Evolutionary conservation across 2,113 vertebrate species (phyloP).

Genomic region (Symphodus melops): DNA sequence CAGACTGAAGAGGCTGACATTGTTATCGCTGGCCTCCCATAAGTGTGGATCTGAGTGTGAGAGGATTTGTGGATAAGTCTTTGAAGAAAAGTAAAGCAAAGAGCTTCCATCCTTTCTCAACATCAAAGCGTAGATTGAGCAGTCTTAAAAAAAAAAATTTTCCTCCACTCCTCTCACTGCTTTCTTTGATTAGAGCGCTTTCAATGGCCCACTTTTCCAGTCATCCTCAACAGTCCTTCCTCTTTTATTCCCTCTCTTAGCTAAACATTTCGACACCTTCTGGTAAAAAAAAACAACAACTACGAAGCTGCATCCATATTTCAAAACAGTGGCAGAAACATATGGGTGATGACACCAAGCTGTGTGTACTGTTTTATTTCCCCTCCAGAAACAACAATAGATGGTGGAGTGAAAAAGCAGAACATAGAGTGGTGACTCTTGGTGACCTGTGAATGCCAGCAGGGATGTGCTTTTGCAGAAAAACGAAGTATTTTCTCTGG

Average conservation of each 20-base stretch:
- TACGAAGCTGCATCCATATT: constrained; percentile 9
- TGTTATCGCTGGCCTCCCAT: constrained; percentile 28
- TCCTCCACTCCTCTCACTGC: constrained; percentile 24
- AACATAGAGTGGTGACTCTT: constrained; percentile 17
- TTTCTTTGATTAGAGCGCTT: constrained; percentile 48
- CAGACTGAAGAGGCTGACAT: constrained; percentile 15
- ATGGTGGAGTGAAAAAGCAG: constrained; percentile 11
- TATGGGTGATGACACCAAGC: constrained; percentile 5
- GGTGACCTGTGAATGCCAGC: constrained; percentile 27
- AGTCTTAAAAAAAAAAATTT: constrained; percentile 38
- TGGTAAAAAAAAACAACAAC: constrained; percentile 17
- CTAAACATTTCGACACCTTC: constrained; percentile 13
- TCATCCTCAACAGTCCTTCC: constrained; percentile 19
- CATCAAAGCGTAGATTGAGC: constrained; percentile 55
- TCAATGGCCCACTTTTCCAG: constrained; percentile 5
- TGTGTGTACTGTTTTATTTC: not conserved
- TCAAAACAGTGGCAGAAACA: constrained; percentile 11
- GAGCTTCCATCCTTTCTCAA: constrained; percentile 38
- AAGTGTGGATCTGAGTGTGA: constrained; percentile 18
- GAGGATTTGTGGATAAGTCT: constrained; percentile 35
- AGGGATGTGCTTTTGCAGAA: constrained; percentile 9
- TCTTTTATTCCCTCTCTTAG: not conserved
- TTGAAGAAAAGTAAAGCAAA: constrained; percentile 60
- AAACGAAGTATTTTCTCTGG: constrained; percentile 1
- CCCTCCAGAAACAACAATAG: not conserved